Conservation (phyloP, 2,888 invertebrate genomes). For the Caenorhabditis sp. region DNA sequence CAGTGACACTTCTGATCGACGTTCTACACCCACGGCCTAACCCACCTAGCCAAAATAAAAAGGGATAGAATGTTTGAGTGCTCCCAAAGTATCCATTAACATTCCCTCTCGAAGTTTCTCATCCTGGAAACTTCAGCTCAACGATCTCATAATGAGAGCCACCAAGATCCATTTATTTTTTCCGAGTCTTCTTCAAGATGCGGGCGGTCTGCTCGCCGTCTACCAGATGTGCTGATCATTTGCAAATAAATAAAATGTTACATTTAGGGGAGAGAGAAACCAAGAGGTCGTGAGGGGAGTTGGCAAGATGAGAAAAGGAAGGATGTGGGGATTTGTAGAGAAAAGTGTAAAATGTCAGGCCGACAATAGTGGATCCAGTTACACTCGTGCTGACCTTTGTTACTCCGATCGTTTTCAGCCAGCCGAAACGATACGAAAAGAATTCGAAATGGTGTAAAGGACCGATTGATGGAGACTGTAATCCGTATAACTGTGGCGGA, state of each 20-base stretch:
- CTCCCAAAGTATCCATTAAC: slow-evolving; percentile 14
- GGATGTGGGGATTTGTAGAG: slow-evolving; percentile 20
- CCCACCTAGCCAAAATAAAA: not conserved
- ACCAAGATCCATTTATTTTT: slow-evolving; percentile 10
- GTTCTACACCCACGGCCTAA: not conserved
- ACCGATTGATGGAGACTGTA: slow-evolving; percentile 68
- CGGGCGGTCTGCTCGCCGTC: slow-evolving; percentile 31
- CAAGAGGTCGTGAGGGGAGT: not conserved
- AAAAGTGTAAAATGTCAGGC: slow-evolving; percentile 34
- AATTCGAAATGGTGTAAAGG: slow-evolving; percentile 53
- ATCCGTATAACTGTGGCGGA: slow-evolving; percentile 68
- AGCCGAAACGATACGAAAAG: slow-evolving; percentile 31
- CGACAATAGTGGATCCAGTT: slow-evolving; percentile 19
- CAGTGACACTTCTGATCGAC: not conserved
- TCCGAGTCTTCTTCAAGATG: slow-evolving; percentile 2
- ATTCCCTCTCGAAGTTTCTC: not conserved
- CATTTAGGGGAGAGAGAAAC: slow-evolving; percentile 11
- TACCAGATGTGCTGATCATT: slow-evolving; percentile 39
- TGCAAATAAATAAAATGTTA: slow-evolving; percentile 32
- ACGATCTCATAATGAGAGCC: slow-evolving; percentile 36
- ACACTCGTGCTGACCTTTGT: slow-evolving; percentile 8
- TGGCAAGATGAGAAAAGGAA: slow-evolving; percentile 20
- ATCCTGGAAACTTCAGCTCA: slow-evolving; percentile 3
- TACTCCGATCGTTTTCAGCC: slow-evolving; percentile 15
- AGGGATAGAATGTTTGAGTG: not conserved